Evolutionary conservation across 2,888 invertebrate species (phyloP), one percentile per base, ranked within the genome.

Genomic region (Drosophila cyrtoloma): DNA sequence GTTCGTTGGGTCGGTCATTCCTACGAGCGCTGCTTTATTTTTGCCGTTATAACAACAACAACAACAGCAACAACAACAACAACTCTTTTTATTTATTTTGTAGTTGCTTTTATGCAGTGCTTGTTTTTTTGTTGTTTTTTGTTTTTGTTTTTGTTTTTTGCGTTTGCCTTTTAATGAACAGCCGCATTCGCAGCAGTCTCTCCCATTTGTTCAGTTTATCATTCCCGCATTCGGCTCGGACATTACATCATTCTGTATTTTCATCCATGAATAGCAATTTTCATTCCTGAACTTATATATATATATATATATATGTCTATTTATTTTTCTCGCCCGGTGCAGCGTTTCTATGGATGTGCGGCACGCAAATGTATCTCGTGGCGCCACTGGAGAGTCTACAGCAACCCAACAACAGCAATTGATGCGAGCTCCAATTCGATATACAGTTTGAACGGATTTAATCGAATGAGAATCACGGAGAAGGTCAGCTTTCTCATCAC

Each of bases 241-340:
- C 84, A 90, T 85, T 85, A 90, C 85, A 85, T 85, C 86, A 85
- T 90, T 86, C 84, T 52, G 86, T 89, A 82, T 89, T 89, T 85
- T 87, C 89, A 79, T 79, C 72, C 85, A 84, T 87, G 74, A 87
- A 77, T 71, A 85, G 75, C 83, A 89, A 87, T 87, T 85, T 84
- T 68, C 65, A 71, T 65, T 66, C 64, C 39, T 28, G 14, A 32
- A 64, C 61, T 68, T 50, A 16, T 30, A 47, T 16, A 19, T 39
- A 39, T 44, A 51, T 51, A 35, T 51, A 44, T 10, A 59, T 51
- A 44, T 10, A 59, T 33, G 0, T 28, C 5, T 6, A 6, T 60
- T 47, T 55, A 55, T 32, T 44, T 42, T 3, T 28, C 28, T 53
- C 30, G 26, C 51, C 26, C 16, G 50, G 1, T 80, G 64, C 80